These are phyloP conservation scores for Carassius carassius DNA, from an alignment of 2,113 vertebrate species.

Conservation along the genomic window DNA sequence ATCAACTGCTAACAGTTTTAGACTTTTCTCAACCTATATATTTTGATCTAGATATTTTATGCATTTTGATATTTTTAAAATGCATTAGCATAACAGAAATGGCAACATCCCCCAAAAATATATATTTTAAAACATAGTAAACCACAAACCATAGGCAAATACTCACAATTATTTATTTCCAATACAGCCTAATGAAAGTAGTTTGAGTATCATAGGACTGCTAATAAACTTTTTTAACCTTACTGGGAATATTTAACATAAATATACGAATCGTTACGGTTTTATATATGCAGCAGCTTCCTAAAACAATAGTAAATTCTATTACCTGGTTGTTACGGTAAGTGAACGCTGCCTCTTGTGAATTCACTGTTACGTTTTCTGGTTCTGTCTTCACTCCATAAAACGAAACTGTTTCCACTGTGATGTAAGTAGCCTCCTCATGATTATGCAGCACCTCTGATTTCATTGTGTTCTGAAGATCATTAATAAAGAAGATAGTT, in stretches of 20 bases:
- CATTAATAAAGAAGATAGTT: not conserved
- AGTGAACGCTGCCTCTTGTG: constrained; percentile 75
- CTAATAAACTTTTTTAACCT: not conserved
- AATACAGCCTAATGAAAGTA: not conserved
- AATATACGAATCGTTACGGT: not conserved
- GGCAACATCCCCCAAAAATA: not conserved
- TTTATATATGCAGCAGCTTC: not conserved
- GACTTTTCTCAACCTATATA: not conserved
- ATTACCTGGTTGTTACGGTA: constrained; percentile 81
- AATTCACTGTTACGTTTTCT: constrained; percentile 77
- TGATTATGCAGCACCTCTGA: constrained; percentile 77
- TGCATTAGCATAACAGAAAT: not conserved
- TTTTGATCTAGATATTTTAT: not conserved
- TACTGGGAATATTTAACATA: not conserved
- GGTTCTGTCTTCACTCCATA: constrained; percentile 79
- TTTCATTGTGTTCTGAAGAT: constrained; percentile 76
- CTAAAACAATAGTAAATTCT: not conserved
- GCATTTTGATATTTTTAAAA: not conserved
- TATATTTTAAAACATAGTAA: not conserved
- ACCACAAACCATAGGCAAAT: not conserved
- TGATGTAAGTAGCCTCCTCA: constrained; percentile 73
- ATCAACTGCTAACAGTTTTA: not conserved
- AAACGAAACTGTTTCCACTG: constrained; percentile 73
- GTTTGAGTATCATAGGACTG: not conserved
- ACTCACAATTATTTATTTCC: not conserved